Evolutionary conservation across 2,113 vertebrate species (phyloP), one percentile per base, ranked within the genome.

Genomic region (Meriones unguiculatus): DNA sequence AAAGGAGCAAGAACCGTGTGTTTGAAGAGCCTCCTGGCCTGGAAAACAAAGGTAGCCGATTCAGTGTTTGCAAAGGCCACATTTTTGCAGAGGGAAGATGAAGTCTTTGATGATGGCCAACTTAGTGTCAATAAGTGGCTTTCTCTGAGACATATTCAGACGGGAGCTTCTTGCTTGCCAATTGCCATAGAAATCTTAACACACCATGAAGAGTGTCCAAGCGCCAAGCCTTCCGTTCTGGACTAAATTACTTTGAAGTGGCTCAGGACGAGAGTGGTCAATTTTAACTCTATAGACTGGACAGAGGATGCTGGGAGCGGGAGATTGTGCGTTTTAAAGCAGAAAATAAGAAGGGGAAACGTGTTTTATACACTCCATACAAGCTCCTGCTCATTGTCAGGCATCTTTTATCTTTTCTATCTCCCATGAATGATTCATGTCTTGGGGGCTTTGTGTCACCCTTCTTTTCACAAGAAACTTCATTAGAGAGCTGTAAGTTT

Each of bases 401-500:
- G 98, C 98, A 99, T 98, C 99, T 99, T 99, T 99, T 99, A 99
- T 99, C 99, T 99, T 99, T 99, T 99, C 99, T 99, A 99, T 99
- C 99, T 99, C 98, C 99, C 99, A 99, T 99, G 99, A 99, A 99
- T 99, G 99, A 99, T 99, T 99, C 99, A 99, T 99, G 99, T 99
- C 98, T 98, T 97, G 92, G 98, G 98, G 98, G 99, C 99, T 99
- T 99, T 99, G 99, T 99, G 98, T 98, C 93, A 98, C 98, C 95
- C 98, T 98, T 97, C 98, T 98, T 99, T 99, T 99, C 99, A 99
- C 98, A 97, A 98, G 98, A 98, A 98, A 99, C 98, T 99, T 99
- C 99, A 99, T 99, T 99, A 99, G 98, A 98, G 99, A 99, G 98
- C 98, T 99, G 98, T 99, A 99, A 98, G 99, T 99, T 99, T 99